phyloP scores from a whole-genome alignment of 64 coral and sea anemone species.

The Actinia tenebrosa region DNA sequence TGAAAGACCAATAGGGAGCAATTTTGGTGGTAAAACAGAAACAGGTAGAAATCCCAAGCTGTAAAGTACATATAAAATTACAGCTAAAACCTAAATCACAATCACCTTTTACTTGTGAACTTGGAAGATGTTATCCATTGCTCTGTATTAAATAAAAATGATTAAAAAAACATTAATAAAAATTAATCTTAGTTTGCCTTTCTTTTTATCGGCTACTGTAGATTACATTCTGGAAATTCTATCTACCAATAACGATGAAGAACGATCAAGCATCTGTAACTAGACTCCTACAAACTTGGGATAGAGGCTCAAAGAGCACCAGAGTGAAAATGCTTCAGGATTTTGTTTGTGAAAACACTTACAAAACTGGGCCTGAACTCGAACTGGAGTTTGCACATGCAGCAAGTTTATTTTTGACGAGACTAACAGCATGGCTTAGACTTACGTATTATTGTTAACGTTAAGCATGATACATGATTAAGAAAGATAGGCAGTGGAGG shows the following conservation, averaged over 20 bases:
- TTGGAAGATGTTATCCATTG: too few species aligned
- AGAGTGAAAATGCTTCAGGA: slow-evolving; percentile 90
- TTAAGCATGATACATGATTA: too few species aligned
- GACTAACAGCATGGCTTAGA: slow-evolving; percentile 90
- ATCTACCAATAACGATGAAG: slow-evolving; percentile 30
- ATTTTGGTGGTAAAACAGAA: too few species aligned
- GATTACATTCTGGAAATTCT: background rate
- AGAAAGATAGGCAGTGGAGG: too few species aligned
- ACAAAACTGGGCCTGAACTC: slow-evolving; percentile 93
- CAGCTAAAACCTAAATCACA: too few species aligned
- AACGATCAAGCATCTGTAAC: slow-evolving; percentile 80
- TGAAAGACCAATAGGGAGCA: too few species aligned
- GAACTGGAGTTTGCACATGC: slow-evolving; percentile 93
- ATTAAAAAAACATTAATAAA: background rate
- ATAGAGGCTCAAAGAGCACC: slow-evolving; percentile 70
- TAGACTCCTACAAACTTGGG: slow-evolving; percentile 86
- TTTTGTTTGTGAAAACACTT: slow-evolving; percentile 69
- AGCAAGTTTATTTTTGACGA: slow-evolving; percentile 94
- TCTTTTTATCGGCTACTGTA: background rate
- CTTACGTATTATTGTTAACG: slow-evolving; percentile 69
- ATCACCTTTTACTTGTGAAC: too few species aligned
- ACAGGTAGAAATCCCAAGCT: too few species aligned
- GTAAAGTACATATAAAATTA: too few species aligned
- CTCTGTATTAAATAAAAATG: too few species aligned
- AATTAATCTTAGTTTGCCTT: background rate